Percentiles rank a stretch among this genome's conserved stretches.
These are phyloP conservation scores for Gyps fulvus DNA, from an alignment of 2,113 vertebrate species.

Conservation along the genomic window DNA sequence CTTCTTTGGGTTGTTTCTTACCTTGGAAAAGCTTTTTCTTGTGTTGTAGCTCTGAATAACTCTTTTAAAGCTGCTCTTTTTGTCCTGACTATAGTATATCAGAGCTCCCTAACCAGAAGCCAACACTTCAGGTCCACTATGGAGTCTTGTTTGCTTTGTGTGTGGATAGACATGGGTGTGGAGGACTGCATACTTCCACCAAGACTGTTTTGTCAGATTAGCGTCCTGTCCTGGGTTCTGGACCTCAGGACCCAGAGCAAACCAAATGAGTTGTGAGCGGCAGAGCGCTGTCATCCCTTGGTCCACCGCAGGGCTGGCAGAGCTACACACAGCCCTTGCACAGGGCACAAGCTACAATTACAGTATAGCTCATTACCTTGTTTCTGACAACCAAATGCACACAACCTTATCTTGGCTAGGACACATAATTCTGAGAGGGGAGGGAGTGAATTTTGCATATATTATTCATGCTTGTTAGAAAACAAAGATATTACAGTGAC, in stretches of 20 bases:
- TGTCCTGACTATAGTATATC: neutral
- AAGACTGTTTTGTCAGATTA: neutral
- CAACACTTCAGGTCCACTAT: neutral
- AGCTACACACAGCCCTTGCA: neutral
- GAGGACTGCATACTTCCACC: neutral
- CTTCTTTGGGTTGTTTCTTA: neutral
- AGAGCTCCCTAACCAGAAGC: neutral
- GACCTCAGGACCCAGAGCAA: neutral
- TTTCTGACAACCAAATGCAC: neutral
- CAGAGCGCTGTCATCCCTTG: neutral
- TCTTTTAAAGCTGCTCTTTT: neutral
- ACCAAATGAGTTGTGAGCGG: rapidly evolving
- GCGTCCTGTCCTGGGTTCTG: neutral
- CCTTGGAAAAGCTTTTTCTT: neutral
- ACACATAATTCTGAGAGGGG: neutral
- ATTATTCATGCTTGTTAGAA: neutral
- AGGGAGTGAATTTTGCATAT: neutral
- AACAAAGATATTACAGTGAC: neutral
- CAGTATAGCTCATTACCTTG: neutral
- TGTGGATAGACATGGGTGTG: neutral
- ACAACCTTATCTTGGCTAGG: neutral
- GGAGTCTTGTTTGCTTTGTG: neutral
- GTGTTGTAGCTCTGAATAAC: neutral
- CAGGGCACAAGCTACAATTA: neutral
- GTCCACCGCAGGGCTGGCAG: neutral